Base-by-base conservation (phyloP, 92 coral and sea anemone species). In the Epizoanthus fatuus region DNA sequence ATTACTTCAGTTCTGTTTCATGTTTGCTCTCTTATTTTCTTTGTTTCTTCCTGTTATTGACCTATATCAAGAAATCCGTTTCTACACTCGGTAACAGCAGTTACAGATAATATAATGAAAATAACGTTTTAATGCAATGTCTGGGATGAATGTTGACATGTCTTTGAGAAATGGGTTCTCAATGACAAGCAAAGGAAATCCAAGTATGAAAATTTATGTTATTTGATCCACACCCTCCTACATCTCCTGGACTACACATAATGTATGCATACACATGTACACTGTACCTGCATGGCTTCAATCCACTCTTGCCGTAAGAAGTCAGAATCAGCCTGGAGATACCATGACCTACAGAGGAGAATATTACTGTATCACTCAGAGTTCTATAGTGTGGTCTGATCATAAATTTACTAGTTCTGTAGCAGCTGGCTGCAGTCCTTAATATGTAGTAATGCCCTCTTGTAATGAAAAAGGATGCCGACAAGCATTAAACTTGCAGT, bases 201-300 rank as follows among this genome's bases (percentile, higher is more conserved):
- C 42, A 9, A 57, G 25, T 20, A 72, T 14, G 5, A 79, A 22
- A 7, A 79, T 19, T 29, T 38, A 20, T 0, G 15, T 79, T 20
- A 19, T 83, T 32, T 56, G 14, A 17, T 4, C 66, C n/a, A 25
- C 49, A 87, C 22, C 45, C 80, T 19, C 67, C 29, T 11, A 29
- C 35, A 29, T 29, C 2, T 1, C 35, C 35, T 29, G 35, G 35
- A 29, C 35, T 29, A 32, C 10, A 32, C 10, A 66, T 37, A 16
- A 15, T 20, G 2, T 10, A 62, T 10, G 22, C 10, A 35, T 74
- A 32, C 19, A 22, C 4, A 78, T 86, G 32, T 45, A n/a, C n/a
- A n/a, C n/a, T n/a, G n/a, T n/a, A 97, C 99, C 98, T 97, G 95
- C 94, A 97, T 91, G 35, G 99, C 96, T 51, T 87, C 90, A 67